These are phyloP conservation scores for Ennomos fuscantarius DNA, from an alignment of 2,888 invertebrate species.

Conservation along the genomic window DNA sequence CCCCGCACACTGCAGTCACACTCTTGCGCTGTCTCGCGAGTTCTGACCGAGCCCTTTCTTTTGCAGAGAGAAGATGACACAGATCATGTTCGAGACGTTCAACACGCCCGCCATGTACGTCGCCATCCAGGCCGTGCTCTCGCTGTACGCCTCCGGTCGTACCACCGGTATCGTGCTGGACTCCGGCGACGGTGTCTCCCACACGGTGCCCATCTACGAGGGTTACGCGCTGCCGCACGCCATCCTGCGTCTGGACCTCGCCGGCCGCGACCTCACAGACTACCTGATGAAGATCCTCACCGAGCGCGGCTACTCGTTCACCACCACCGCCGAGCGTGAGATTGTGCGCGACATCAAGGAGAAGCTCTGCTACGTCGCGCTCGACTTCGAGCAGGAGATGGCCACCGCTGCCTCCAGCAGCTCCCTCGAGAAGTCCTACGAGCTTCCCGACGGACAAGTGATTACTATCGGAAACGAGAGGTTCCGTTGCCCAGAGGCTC, in stretches of 20 bases:
- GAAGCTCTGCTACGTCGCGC: conserved; percentile 95
- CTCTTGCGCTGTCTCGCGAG: conserved; percentile 5
- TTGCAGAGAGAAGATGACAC: conserved; percentile 93
- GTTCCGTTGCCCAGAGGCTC: conserved; percentile 97
- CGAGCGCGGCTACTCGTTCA: conserved; percentile 95
- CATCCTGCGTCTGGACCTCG: conserved; percentile 95
- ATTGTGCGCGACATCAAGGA: conserved; percentile 98
- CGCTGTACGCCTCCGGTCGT: conserved; percentile 97
- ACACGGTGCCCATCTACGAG: conserved; percentile 98
- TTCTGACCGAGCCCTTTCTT: conserved; percentile 41
- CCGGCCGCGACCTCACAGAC: conserved; percentile 96
- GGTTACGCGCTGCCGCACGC: conserved; percentile 96
- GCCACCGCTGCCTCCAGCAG: conserved; percentile 96
- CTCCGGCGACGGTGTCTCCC: conserved; percentile 97
- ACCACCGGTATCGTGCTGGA: conserved; percentile 98
- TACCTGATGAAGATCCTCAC: conserved; percentile 97
- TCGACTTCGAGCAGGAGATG: conserved; percentile 97
- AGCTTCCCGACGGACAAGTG: conserved; percentile 97
- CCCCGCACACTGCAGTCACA: conserved; percentile 1
- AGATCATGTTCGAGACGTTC: conserved; percentile 97
- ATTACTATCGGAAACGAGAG: conserved; percentile 97
- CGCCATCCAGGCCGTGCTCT: conserved; percentile 96
- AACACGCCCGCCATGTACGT: conserved; percentile 97
- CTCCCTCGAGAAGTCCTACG: conserved; percentile 97
- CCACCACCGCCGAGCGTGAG: conserved; percentile 96